Evolutionary conservation across 2,797 vertebrate species (phyloP).

Genomic region (Babyrousa celebensis): DNA sequence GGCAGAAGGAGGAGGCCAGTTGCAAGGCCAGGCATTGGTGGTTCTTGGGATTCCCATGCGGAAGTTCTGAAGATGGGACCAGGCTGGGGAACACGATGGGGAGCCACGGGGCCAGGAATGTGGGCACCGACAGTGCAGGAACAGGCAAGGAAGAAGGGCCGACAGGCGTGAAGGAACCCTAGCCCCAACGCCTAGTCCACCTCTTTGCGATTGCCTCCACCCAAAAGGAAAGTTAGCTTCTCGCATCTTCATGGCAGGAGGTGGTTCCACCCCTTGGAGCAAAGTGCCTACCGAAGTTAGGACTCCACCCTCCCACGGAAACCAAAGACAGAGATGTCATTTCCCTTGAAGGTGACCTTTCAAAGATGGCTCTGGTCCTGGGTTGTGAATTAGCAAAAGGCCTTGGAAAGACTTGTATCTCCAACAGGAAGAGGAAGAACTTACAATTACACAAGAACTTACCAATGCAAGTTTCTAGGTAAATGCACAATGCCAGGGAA

Average conservation of each 20-base stretch:
- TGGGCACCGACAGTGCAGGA: accelerated
- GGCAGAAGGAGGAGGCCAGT: background rate
- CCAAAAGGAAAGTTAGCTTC: background rate
- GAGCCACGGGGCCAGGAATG: background rate
- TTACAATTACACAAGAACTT: too few species aligned
- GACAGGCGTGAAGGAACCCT: background rate
- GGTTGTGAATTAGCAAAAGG: background rate
- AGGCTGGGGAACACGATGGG: accelerated
- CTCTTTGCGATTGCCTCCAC: background rate
- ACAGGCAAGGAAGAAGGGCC: too few species aligned
- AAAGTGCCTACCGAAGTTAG: background rate
- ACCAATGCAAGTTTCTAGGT: background rate
- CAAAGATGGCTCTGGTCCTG: background rate
- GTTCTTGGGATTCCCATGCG: background rate
- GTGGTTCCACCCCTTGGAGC: background rate
- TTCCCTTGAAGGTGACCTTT: background rate
- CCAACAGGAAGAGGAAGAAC: background rate
- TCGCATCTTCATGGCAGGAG: background rate
- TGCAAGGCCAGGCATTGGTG: background rate
- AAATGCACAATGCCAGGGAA: too few species aligned
- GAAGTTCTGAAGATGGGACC: background rate
- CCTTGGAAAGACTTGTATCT: background rate
- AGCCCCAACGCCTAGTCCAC: too few species aligned
- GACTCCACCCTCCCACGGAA: background rate
- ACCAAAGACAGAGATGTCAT: background rate